These are phyloP conservation scores for Agrotis puta DNA, from an alignment of 2,888 invertebrate genomes.

Conservation along the genomic window DNA sequence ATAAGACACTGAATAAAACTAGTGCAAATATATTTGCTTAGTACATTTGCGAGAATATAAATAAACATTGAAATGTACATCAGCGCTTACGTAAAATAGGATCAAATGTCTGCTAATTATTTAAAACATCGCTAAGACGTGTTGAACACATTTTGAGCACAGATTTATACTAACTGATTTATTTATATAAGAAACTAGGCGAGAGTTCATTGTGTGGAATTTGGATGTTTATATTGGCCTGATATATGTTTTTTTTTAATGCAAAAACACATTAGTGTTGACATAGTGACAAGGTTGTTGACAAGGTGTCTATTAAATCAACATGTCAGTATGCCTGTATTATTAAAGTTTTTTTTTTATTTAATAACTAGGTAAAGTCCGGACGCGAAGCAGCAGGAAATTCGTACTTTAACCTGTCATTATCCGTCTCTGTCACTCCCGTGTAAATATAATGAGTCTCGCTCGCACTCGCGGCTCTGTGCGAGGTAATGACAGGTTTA, in stretches of 20 bases:
- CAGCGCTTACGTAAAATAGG: conserved; percentile 6
- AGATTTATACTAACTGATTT: conserved; percentile 24
- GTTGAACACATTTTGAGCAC: conserved; percentile 34
- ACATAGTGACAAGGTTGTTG: no score
- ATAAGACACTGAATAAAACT: not conserved
- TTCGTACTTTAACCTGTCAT: no score
- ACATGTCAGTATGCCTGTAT: no score
- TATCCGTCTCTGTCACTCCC: no score
- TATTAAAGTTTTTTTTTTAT: no score
- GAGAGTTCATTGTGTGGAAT: conserved; percentile 8
- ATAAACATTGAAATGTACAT: conserved; percentile 11
- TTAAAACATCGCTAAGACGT: conserved; percentile 41
- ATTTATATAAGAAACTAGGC: not conserved
- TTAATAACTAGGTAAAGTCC: no score
- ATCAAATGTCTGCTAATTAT: conserved; percentile 42
- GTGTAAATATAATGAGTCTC: no score
- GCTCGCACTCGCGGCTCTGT: no score
- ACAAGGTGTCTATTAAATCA: no score
- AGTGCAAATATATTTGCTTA: not conserved
- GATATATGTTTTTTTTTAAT: not conserved
- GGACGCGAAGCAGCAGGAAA: no score
- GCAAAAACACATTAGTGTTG: not conserved
- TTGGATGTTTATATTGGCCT: not conserved
- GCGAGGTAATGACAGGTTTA: no score
- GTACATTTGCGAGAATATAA: not conserved